Conservation (phyloP, 1,140 invertebrate species). For the Drosophila nigromelanica region DNA sequence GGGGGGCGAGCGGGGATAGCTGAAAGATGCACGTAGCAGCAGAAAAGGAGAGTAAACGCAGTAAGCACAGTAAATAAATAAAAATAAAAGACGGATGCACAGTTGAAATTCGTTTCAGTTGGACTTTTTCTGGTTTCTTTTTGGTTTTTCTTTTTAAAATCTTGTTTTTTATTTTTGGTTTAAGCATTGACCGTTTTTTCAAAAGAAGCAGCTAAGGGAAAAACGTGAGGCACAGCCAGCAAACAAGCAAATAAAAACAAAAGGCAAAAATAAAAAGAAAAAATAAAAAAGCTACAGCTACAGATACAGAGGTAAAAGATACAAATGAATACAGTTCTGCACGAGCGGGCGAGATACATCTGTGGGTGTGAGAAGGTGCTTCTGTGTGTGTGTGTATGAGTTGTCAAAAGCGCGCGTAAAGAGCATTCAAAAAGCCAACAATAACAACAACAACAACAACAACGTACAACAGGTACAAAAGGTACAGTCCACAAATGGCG, state of each 20-base stretch:
- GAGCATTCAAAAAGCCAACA: conserved; percentile 69
- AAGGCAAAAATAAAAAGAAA: conserved; percentile 28
- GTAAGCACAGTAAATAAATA: conserved; percentile 74
- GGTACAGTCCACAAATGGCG: conserved; percentile 72
- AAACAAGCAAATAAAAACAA: conserved; percentile 61
- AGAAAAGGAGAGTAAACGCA: conserved; percentile 78
- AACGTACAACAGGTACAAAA: conserved; percentile 73
- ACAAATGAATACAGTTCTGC: conserved; percentile 63
- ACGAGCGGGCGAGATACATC: conserved; percentile 10
- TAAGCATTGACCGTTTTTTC: conserved; percentile 69
- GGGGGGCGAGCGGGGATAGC: background rate
- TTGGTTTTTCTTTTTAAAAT: background rate
- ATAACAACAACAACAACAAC: conserved; percentile 32
- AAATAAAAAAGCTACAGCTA: conserved; percentile 21
- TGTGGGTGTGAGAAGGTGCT: background rate
- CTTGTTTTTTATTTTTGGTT: conserved; percentile 22
- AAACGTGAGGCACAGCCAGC: conserved; percentile 65
- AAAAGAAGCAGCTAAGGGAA: conserved; percentile 44
- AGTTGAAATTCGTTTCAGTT: conserved; percentile 47
- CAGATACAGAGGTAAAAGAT: conserved; percentile 58
- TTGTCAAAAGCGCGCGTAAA: conserved; percentile 73
- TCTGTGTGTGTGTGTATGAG: conserved; percentile 13
- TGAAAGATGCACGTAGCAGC: conserved; percentile 60
- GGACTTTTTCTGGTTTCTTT: conserved; percentile 1
- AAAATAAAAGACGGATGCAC: conserved; percentile 41